Conservation (phyloP, 2,113 vertebrate species). For the Triplophysa rosa region DNA sequence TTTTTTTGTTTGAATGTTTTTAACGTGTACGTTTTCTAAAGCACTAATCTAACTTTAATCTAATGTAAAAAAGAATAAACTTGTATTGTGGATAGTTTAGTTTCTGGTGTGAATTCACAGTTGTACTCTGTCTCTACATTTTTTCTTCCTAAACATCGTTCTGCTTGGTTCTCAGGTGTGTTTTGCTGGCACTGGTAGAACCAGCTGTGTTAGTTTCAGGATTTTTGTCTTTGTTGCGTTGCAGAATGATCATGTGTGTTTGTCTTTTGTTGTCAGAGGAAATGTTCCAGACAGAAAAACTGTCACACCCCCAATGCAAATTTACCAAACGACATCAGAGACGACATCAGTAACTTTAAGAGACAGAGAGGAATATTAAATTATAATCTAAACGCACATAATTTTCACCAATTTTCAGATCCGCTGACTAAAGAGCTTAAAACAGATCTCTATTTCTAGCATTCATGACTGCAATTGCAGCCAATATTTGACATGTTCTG, state of each 20-base stretch:
- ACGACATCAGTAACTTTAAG: neutral
- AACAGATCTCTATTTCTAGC: too few species aligned
- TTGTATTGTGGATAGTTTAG: neutral
- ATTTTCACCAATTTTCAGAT: too few species aligned
- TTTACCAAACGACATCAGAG: neutral
- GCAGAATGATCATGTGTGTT: conserved; percentile 9
- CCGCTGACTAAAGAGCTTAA: too few species aligned
- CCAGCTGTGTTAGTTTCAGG: conserved; percentile 32
- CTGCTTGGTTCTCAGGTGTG: too few species aligned
- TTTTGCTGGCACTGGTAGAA: conserved; percentile 15
- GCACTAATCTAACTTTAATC: neutral
- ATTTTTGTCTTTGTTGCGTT: conserved; percentile 3
- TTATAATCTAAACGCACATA: too few species aligned
- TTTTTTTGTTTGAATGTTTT: conserved; percentile 17
- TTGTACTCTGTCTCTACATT: neutral
- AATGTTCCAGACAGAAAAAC: conserved; percentile 61
- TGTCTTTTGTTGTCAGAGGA: conserved; percentile 48
- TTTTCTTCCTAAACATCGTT: neutral
- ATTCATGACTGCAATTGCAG: too few species aligned
- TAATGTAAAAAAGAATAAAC: neutral
- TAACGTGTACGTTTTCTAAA: conserved; percentile 44
- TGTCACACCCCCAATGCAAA: conserved; percentile 56
- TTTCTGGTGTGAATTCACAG: neutral
- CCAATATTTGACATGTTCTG: too few species aligned
- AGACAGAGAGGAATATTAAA: conserved; percentile 31